Conservation (phyloP, 2,797 vertebrate species). For the Enteromius trimaculatus region DNA sequence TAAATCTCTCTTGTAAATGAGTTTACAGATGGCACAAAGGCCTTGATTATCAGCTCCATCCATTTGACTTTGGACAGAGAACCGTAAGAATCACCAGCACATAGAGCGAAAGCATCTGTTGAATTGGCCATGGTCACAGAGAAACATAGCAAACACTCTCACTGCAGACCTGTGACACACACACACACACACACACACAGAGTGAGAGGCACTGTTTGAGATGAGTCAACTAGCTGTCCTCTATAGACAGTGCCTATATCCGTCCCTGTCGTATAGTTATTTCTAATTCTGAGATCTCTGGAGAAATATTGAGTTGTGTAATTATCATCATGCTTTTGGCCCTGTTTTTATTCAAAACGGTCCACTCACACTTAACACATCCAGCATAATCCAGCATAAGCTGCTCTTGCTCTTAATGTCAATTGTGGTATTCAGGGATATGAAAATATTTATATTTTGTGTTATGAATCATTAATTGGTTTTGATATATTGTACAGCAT, state of each 20-base stretch:
- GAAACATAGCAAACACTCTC: conserved; percentile 47
- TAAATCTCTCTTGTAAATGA: conserved; percentile 25
- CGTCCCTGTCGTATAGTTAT: conserved; percentile 22
- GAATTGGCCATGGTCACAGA: conserved; percentile 51
- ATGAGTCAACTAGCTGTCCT: conserved; percentile 37
- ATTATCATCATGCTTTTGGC: conserved; percentile 23
- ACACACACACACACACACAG: neutral
- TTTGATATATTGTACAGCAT: neutral
- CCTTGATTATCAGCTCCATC: conserved; percentile 55
- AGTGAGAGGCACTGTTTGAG: conserved; percentile 1
- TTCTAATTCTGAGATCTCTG: conserved; percentile 33
- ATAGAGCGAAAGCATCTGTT: conserved; percentile 63
- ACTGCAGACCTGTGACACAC: neutral
- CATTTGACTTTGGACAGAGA: conserved; percentile 60
- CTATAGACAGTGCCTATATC: conserved; percentile 30
- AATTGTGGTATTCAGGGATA: conserved; percentile 11
- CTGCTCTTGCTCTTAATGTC: neutral
- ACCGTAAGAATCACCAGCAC: conserved; percentile 46
- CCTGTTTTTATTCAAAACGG: neutral
- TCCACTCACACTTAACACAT: conserved; percentile 16
- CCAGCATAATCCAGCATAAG: neutral
- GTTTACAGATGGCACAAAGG: conserved; percentile 49
- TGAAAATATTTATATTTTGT: neutral
- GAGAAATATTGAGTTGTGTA: conserved; percentile 33
- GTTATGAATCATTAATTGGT: neutral